phyloP scores from a whole-genome alignment of 1,140 invertebrate genomes.

The Bombus breviceps region DNA sequence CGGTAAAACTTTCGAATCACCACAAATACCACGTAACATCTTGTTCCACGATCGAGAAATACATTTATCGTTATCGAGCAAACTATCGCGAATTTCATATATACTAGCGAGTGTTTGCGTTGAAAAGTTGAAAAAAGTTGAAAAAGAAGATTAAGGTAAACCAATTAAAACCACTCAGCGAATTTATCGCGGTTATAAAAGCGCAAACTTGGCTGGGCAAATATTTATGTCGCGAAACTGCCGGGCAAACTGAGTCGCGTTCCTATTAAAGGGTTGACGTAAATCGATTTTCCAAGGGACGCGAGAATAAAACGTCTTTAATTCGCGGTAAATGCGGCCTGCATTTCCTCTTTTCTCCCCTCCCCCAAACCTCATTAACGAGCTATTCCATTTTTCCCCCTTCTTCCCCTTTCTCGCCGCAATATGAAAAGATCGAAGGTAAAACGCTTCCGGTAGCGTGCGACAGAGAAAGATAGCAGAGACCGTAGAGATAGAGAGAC shows the following conservation, averaged over 20 bases:
- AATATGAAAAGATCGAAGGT: conserved; percentile 14
- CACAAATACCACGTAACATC: no score
- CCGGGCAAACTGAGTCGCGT: not conserved
- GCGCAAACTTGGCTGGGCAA: not conserved
- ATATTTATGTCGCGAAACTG: conserved; percentile 4
- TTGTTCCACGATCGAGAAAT: no score
- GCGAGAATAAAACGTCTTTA: not conserved
- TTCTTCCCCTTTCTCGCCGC: not conserved
- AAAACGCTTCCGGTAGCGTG: not conserved
- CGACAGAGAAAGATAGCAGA: conserved; percentile 22
- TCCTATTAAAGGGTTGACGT: not conserved
- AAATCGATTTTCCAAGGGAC: not conserved
- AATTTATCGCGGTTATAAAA: not conserved
- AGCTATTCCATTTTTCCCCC: not conserved
- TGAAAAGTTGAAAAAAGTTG: not conserved
- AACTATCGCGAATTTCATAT: no score
- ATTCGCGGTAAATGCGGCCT: conserved; percentile 1
- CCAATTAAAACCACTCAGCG: not conserved
- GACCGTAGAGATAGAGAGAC: conserved; percentile 20
- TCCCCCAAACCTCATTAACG: not conserved
- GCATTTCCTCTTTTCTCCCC: not conserved
- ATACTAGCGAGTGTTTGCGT: no score
- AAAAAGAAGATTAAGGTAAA: not conserved
- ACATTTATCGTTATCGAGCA: no score
- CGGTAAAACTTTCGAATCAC: no score